These are phyloP conservation scores for Iphiclides podalirius DNA, from an alignment of 2,888 invertebrate genomes.

Conservation along the genomic window DNA sequence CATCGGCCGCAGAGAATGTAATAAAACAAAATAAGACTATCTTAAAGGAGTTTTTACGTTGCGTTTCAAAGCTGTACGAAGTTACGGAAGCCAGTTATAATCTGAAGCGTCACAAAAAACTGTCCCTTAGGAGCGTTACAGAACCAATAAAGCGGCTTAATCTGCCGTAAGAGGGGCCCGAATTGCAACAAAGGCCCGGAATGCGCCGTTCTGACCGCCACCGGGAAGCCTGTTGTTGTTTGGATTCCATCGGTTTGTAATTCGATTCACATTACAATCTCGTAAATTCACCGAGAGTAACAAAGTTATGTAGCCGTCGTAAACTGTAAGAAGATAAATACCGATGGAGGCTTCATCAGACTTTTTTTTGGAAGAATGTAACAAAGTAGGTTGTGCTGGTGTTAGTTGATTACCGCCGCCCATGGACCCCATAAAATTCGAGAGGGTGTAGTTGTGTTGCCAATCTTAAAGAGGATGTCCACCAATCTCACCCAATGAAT, in stretches of 20 bases:
- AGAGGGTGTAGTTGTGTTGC: too few relatives aligned
- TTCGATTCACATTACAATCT: too few relatives aligned
- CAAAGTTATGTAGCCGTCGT: too few relatives aligned
- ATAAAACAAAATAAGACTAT: conserved; percentile 7
- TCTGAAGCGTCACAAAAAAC: conserved; percentile 38
- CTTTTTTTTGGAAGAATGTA: too few relatives aligned
- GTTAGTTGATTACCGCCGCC: too few relatives aligned
- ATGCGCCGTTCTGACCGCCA: conserved; percentile 39
- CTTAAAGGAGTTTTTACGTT: conserved; percentile 10
- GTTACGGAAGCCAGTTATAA: conserved; percentile 31
- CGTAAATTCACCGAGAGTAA: too few relatives aligned
- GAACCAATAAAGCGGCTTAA: conserved; percentile 45
- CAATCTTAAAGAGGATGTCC: too few relatives aligned
- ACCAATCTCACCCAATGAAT: too few relatives aligned
- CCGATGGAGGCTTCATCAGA: too few relatives aligned
- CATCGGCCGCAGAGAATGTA: conserved; percentile 10
- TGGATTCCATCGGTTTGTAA: conserved; percentile 13
- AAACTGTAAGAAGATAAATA: too few relatives aligned
- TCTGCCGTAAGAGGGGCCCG: conserved; percentile 47
- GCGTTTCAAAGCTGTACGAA: conserved; percentile 34
- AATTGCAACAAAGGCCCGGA: conserved; percentile 42
- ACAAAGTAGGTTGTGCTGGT: too few relatives aligned
- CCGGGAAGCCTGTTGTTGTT: conserved; percentile 39
- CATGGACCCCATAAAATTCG: too few relatives aligned
- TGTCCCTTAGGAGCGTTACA: conserved; percentile 20